Evolutionary conservation across 2,113 vertebrate genomes (phyloP).

Genomic region (Oreochromis aureus): DNA sequence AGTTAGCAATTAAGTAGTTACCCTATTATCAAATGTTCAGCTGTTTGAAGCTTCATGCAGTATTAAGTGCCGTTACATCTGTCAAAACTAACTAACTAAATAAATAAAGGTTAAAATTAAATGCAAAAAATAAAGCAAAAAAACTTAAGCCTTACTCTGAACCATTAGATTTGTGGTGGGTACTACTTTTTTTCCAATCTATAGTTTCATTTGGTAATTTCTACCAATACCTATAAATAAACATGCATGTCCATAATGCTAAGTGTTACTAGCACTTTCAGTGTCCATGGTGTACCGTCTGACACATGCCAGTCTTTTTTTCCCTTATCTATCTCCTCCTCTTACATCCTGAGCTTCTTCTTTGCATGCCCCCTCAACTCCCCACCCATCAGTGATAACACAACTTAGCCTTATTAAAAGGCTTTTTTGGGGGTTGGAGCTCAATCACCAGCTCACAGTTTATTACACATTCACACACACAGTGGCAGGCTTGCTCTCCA

Average conservation of each 20-base stretch:
- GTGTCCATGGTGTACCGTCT: neutral
- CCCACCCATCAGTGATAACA: constrained; percentile 16
- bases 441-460: neutral
- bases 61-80: neutral
- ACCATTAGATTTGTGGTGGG: neutral
- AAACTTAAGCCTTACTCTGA: neutral
- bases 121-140: neutral
- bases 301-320: neutral
- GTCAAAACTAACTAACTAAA: neutral
- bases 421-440: neutral
- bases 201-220: neutral
- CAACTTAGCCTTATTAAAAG: constrained; percentile 31
- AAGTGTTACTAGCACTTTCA: neutral
- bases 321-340: neutral
- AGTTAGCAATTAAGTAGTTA: neutral
- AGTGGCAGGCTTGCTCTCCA: neutral
- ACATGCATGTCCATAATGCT: neutral
- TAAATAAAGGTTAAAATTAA: neutral
- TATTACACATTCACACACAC: neutral
- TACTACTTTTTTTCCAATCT: neutral
- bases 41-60: neutral
- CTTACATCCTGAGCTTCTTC: neutral
- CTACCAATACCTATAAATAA: neutral
- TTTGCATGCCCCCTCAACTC: neutral
- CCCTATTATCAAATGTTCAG: neutral